Evolutionary conservation across 2,113 vertebrate genomes (phyloP).

Genomic region (Trachemys scripta): DNA sequence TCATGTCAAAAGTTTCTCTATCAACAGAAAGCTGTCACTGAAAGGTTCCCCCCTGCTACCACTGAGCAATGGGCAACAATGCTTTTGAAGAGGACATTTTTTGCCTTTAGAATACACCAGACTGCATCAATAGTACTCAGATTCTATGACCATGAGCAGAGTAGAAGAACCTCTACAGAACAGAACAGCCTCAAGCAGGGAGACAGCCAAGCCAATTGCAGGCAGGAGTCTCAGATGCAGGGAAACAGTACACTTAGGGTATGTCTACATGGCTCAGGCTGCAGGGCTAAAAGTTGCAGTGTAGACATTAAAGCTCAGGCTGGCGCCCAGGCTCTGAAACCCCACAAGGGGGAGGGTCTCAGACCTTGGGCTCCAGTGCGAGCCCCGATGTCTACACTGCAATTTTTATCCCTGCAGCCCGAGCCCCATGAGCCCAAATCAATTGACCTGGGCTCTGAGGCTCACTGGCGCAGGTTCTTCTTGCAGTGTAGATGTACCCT

Average conservation of each 20-base stretch:
- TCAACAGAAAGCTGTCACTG: slow-evolving; percentile 35
- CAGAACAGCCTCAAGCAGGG: neutral
- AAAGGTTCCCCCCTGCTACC: slow-evolving; percentile 54
- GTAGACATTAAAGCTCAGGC: too few relatives aligned
- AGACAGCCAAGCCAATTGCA: neutral
- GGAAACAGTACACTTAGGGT: neutral
- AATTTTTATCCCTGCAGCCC: neutral
- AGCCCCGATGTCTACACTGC: neutral
- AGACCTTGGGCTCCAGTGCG: neutral
- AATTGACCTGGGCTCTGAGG: neutral
- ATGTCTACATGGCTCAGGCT: neutral
- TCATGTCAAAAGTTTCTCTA: slow-evolving; percentile 55
- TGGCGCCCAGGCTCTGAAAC: too few relatives aligned
- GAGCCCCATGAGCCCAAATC: neutral
- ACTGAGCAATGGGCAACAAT: neutral
- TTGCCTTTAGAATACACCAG: slow-evolving; percentile 37
- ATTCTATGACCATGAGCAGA: slow-evolving; percentile 3
- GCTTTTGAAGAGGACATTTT: slow-evolving; percentile 30
- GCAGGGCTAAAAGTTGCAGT: too few relatives aligned
- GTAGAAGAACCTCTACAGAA: neutral
- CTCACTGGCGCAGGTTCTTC: neutral
- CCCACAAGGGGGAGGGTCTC: neutral
- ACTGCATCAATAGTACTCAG: slow-evolving; percentile 21
- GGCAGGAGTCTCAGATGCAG: neutral
- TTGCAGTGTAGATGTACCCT: neutral